Evolutionary conservation across 2,888 invertebrate genomes (phyloP), one percentile per base, ranked within the genome.

Genomic region (Stramonita haemastoma): DNA sequence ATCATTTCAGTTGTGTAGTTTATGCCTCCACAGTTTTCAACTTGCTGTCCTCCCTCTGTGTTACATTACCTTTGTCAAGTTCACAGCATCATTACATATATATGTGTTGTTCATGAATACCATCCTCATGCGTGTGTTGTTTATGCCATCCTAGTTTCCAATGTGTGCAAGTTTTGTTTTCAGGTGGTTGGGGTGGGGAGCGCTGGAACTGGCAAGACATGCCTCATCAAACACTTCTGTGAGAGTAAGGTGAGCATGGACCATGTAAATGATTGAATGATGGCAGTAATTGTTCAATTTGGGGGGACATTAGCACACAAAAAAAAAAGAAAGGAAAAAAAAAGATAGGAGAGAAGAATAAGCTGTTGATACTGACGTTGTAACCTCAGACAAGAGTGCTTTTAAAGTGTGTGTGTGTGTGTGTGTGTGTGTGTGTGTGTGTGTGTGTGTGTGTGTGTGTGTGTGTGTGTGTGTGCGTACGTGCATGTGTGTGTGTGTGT

Each of bases 211-310:
- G 96, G 96, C 17, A 96, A 96, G 90, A 96, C 96, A 13, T 95
- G 95, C 87, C 91, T 96, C 0, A 95, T 96, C n/a, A 96, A 95
- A 90, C 94, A 95, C 89, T 95, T 95, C 91, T 96, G 95, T 93
- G 95, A 96, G 90, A 95, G 95, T 90, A 95, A 95, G 93, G 95
- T 95, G 92, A 79, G 90, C 77, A 26, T 77, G 26, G 11, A 5
- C 13, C 13, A 66, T 66, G 66, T 13, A 66, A 66, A 17, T 66
- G 66, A 66, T 13, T 26, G 26, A 1, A 22, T 17, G 66, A 22
- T 66, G 66, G 19, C 66, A 66, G 26, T 66, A 66, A 26, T 13
- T 66, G 1, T 26, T 22, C 26, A 22, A 46, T 8, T 46, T 46
- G 46, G 8, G 46, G 8, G 66, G 66, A 22, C 66, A 66, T 17